A percentile compares a stretch with the other conserved stretches of the same genome.
Evolutionary conservation across 2,113 vertebrate genomes (phyloP).

Genomic region (Oophaga pumilio): DNA sequence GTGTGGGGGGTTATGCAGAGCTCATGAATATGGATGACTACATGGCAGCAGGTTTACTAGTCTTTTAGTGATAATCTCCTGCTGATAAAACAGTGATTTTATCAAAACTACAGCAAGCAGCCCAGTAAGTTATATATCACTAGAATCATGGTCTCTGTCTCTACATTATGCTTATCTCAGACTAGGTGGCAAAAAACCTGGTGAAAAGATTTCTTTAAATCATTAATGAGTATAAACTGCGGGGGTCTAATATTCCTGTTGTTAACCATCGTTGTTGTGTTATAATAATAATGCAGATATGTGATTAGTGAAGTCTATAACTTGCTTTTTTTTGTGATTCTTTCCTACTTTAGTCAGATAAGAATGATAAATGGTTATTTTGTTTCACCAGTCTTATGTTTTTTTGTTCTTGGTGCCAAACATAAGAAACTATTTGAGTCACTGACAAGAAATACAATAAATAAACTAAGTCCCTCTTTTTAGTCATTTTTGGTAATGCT

Average conservation of each 20-base stretch:
- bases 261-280: background rate
- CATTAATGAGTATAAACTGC: background rate
- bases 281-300: slow-evolving; percentile 10
- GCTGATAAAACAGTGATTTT: too few relatives aligned
- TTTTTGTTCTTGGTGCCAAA: slow-evolving; percentile 41
- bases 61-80: too few relatives aligned
- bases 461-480: slow-evolving; percentile 39
- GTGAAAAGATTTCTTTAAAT: too few relatives aligned
- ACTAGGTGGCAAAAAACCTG: too few relatives aligned
- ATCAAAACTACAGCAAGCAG: too few relatives aligned
- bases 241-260: background rate
- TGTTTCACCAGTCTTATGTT: slow-evolving; percentile 23
- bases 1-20: too few relatives aligned
- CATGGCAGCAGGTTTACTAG: too few relatives aligned
- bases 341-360: slow-evolving; percentile 29
- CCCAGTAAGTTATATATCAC: too few relatives aligned
- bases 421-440: slow-evolving; percentile 32
- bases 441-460: slow-evolving; percentile 34
- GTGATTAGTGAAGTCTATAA: background rate
- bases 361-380: slow-evolving; percentile 50
- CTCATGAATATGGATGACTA: too few relatives aligned
- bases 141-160: too few relatives aligned
- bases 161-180: too few relatives aligned
- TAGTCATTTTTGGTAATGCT: slow-evolving; percentile 45
- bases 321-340: background rate